phyloP scores from a whole-genome alignment of 2,888 invertebrate genomes.

The Agrochola macilenta region DNA sequence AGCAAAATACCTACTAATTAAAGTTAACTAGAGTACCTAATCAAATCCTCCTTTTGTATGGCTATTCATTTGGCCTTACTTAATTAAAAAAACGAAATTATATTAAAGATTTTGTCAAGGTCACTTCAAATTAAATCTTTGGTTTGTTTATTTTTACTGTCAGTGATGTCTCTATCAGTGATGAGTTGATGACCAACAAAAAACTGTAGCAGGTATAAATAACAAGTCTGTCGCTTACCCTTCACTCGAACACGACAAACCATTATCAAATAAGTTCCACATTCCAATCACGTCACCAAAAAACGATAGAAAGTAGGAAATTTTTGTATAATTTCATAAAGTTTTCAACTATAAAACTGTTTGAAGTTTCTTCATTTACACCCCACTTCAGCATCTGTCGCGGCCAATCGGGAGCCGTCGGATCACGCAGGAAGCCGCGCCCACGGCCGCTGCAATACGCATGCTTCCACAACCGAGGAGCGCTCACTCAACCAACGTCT shows the following conservation, averaged over 20 bases:
- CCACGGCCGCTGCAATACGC: conserved; percentile 87
- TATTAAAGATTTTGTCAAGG: background rate
- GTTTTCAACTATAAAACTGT: conserved; percentile 83
- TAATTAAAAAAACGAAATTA: background rate
- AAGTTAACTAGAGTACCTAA: background rate
- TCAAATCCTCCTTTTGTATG: background rate
- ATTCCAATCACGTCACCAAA: conserved; percentile 75
- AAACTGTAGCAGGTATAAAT: background rate
- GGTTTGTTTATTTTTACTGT: background rate
- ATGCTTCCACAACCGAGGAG: conserved; percentile 83
- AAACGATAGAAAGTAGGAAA: conserved; percentile 72
- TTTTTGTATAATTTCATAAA: conserved; percentile 78
- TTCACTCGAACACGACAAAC: conserved; percentile 42
- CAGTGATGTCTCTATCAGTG: background rate
- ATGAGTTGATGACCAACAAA: conserved; percentile 3
- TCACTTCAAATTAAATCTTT: background rate
- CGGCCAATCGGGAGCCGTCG: conserved; percentile 81
- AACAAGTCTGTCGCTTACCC: conserved; percentile 50
- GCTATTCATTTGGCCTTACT: background rate
- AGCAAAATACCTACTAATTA: background rate
- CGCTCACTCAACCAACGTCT: conserved; percentile 74
- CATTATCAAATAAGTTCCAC: conserved; percentile 49
- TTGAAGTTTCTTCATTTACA: conserved; percentile 82
- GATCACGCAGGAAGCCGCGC: conserved; percentile 83
- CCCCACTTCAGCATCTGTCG: conserved; percentile 80